A percentile compares a stretch with the other conserved stretches of the same genome.
phyloP scores from a whole-genome alignment of 2,888 invertebrate species.

The Spilosoma lubricipeda region DNA sequence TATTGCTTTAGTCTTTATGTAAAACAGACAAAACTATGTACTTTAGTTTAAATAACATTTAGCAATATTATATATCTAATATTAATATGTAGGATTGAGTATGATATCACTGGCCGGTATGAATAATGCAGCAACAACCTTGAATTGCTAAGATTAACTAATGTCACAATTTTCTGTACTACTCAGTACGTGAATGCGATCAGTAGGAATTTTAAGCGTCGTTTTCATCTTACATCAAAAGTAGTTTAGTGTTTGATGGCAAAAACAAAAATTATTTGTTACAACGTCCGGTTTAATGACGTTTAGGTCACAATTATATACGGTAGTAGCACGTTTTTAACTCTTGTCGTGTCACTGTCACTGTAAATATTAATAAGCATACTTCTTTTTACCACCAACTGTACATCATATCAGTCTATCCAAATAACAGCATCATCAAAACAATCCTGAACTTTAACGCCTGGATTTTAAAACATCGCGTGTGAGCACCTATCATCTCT shows the following conservation, averaged over 20 bases:
- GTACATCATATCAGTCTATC: no score
- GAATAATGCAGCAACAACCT: constrained; percentile 66
- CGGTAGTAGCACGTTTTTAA: not conserved
- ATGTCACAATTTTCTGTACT: constrained; percentile 55
- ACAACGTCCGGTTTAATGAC: constrained; percentile 7
- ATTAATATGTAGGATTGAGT: constrained; percentile 51
- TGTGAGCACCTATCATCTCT: not conserved
- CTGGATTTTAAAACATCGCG: not conserved
- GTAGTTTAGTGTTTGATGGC: not conserved
- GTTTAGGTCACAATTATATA: not conserved
- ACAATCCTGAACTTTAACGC: not conserved
- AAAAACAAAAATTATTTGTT: constrained; percentile 4
- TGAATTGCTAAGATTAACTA: constrained; percentile 59
- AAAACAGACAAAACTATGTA: not conserved
- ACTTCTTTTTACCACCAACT: not conserved
- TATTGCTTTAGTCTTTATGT: not conserved
- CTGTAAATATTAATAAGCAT: not conserved
- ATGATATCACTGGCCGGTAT: constrained; percentile 67
- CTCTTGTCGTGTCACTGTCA: not conserved
- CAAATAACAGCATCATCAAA: not conserved
- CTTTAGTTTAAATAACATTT: not conserved
- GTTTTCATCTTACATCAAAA: constrained; percentile 3
- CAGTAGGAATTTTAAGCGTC: not conserved
- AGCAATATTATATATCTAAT: constrained; percentile 26
- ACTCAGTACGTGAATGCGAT: constrained; percentile 7